Conservation (phyloP, 2,797 vertebrate genomes). For the Sebastes ruberrimus region DNA sequence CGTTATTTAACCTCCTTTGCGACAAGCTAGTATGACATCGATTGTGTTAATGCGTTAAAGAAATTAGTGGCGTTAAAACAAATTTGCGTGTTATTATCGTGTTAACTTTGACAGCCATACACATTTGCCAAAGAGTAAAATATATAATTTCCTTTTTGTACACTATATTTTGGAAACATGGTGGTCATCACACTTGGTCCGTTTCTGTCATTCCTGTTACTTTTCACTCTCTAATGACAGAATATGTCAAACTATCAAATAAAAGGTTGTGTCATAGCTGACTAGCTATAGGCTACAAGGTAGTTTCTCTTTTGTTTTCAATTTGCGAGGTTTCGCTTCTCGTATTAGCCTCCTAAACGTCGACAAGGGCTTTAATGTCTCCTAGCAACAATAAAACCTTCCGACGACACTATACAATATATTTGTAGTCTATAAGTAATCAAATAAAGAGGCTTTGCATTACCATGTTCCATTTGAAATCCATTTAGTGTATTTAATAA, state of each 20-base stretch:
- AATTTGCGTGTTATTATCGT: too few relatives aligned
- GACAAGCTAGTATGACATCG: accelerated
- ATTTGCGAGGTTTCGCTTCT: background rate
- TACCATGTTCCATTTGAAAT: constrained; percentile 3
- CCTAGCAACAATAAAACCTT: background rate
- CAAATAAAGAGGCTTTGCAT: constrained; percentile 5
- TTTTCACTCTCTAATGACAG: background rate
- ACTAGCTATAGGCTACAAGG: background rate
- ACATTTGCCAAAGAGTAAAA: background rate
- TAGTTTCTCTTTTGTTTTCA: background rate
- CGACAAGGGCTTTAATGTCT: background rate
- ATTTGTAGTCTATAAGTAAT: background rate
- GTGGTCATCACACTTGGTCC: background rate
- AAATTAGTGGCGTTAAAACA: too few relatives aligned
- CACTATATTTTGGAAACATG: background rate
- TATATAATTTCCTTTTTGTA: background rate
- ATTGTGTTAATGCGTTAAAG: too few relatives aligned
- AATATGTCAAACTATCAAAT: background rate
- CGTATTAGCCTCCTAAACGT: background rate
- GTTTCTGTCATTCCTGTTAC: background rate
- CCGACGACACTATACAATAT: background rate
- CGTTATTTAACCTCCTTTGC: too few relatives aligned
- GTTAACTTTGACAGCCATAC: too few relatives aligned
- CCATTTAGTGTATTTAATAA: constrained; percentile 16
- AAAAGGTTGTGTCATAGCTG: background rate